Base-by-base conservation (phyloP, 2,113 vertebrate genomes). In the Craseonycteris thonglongyai region DNA sequence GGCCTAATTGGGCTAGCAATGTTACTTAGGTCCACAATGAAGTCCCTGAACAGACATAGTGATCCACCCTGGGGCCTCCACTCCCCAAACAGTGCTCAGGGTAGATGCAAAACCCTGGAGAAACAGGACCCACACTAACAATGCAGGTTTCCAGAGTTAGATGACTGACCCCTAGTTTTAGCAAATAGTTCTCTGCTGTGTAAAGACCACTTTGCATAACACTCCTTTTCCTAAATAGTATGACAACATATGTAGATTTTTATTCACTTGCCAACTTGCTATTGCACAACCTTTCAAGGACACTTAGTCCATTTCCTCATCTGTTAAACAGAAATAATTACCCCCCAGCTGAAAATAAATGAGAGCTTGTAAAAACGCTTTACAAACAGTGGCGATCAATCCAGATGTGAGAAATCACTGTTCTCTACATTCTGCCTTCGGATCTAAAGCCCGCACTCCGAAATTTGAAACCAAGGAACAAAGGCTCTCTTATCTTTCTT, bases 191-290 rank as follows among this genome's bases (percentile, higher is more conserved):
- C 59, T 82, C 69, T 61, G 28, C 68, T 93, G 66, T 58, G 47
- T 87, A 49, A 90, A 84, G 89, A 51, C 24, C 71, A 68, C 69
- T 90, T 74, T 42, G 58, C 91, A 58, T 84, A 58, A 45, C 69
- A 88, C 89, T 95, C 79, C 76, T 84, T 91, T 95, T 89, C 82
- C 65, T 87, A 80, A 94, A 96, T 88, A 87, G 85, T 71, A 54
- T 89, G 65, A 59, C 75, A 88, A 90, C 88, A 93, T 66, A 85
- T 79, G 74, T 68, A 82, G 58, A 89, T 69, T 91, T 91, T 78
- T 80, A 90, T 65, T 91, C 75, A 54, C 63, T 95, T 72, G 79
- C 51, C 92, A 96, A 47, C 54, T 78, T 83, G 56, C 47, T 87
- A 16, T 66, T 94, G 96, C 71, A 49, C 69, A 96, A 59, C 33